Evolutionary conservation across 2,113 vertebrate species (phyloP).

Genomic region (Tretioscincus oriximinensis): DNA sequence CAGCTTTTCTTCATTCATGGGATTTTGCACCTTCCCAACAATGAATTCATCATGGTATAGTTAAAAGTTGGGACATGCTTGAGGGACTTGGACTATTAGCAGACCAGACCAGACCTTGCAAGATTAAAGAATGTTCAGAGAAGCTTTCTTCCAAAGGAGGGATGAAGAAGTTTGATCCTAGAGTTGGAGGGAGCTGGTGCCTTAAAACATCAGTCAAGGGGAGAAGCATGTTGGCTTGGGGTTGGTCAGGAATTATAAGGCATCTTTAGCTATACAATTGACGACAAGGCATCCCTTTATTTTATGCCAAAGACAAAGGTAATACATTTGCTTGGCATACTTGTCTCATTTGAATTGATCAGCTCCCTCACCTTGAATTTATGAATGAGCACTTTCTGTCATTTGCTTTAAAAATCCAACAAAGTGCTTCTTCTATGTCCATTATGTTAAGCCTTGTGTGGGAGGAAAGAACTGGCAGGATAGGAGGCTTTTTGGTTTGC

Average conservation of each 20-base stretch:
- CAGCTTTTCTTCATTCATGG: not conserved
- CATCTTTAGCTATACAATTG: not conserved
- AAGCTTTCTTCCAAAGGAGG: not conserved
- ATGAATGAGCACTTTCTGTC: slow-evolving; percentile 5
- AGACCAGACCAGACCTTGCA: not conserved
- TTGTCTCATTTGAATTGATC: not conserved
- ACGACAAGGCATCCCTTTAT: not conserved
- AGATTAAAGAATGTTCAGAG: slow-evolving; percentile 5
- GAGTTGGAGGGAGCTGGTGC: not conserved
- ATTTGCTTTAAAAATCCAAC: not conserved
- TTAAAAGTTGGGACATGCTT: not conserved
- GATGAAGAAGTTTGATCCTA: slow-evolving; percentile 3
- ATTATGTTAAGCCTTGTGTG: not conserved
- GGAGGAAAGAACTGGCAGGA: not conserved
- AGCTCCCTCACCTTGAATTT: not conserved
- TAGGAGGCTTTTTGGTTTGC: not conserved
- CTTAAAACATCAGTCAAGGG: not conserved
- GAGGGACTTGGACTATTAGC: not conserved
- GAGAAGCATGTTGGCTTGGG: not conserved
- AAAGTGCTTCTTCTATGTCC: not conserved
- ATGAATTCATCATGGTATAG: slow-evolving; percentile 3
- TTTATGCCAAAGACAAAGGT: not conserved
- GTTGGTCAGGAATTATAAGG: not conserved
- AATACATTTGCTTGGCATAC: not conserved
- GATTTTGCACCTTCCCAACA: not conserved